Evolutionary conservation across 2,888 invertebrate species (phyloP).

Genomic region (Pinctada fucata): DNA sequence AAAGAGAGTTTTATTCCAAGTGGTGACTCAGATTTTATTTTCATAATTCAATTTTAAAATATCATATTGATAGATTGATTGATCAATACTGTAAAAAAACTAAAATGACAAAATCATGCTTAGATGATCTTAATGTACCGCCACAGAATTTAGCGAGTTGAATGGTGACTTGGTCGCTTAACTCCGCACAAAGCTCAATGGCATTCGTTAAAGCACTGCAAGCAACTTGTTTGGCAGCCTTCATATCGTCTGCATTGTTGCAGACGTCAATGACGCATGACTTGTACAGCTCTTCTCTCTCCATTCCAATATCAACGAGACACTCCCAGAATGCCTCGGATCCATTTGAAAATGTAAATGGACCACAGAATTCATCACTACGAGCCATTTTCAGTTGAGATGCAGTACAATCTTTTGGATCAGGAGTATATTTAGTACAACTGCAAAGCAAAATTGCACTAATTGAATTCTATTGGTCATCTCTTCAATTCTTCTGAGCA

Average conservation of each 20-base stretch:
- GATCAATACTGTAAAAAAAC: no score
- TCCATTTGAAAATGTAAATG: not conserved
- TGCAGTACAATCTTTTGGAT: not conserved
- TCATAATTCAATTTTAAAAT: no score
- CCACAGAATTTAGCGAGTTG: not conserved
- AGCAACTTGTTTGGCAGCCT: not conserved
- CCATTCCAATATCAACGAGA: not conserved
- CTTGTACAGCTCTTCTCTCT: not conserved
- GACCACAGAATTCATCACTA: not conserved
- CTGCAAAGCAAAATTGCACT: no score
- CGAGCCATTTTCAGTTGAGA: not conserved
- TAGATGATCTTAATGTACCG: not conserved
- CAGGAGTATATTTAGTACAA: no score
- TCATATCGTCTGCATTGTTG: not conserved
- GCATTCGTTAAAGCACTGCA: not conserved
- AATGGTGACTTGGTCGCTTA: not conserved
- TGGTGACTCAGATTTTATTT: no score
- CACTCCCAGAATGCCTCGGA: not conserved
- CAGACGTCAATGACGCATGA: not conserved
- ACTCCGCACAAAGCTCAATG: not conserved
- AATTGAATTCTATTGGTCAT: no score
- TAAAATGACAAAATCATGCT: not conserved
- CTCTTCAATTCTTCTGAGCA: no score
- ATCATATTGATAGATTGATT: no score
- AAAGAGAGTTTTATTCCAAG: no score